These are phyloP conservation scores for Anguilla megastoma DNA, from an alignment of 2,797 vertebrate genomes.

Conservation along the genomic window DNA sequence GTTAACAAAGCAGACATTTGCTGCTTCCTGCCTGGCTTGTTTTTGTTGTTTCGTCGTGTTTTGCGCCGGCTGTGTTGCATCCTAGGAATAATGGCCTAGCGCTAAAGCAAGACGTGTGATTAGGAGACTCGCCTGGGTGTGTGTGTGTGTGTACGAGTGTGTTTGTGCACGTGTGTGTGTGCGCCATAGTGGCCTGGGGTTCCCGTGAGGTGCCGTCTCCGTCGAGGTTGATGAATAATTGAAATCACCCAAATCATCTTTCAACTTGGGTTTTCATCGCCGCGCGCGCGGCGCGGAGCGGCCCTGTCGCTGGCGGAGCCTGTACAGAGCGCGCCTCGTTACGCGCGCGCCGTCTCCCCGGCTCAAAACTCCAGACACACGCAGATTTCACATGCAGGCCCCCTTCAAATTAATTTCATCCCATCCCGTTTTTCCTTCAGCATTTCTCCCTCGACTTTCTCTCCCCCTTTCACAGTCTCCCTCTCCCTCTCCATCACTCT, in stretches of 20 bases:
- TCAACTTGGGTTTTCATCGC: conserved; percentile 55
- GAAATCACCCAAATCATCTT: conserved; percentile 63
- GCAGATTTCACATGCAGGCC: conserved; percentile 46
- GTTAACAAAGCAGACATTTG: conserved; percentile 55
- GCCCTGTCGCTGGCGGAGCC: conserved; percentile 62
- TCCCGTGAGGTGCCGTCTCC: conserved; percentile 57
- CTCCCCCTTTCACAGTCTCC: conserved; percentile 37
- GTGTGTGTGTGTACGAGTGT: conserved; percentile 47
- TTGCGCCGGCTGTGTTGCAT: conserved; percentile 60
- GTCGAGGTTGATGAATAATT: conserved; percentile 82
- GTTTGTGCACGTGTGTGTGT: conserved; percentile 50
- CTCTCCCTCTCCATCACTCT: conserved; percentile 48
- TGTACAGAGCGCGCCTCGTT: conserved; percentile 56
- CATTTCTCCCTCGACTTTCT: conserved; percentile 22
- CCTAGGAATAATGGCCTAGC: conserved; percentile 78
- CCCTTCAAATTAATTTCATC: conserved; percentile 60
- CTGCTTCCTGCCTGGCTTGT: conserved; percentile 46
- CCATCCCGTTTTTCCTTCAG: conserved; percentile 42
- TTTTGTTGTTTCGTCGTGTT: conserved; percentile 37
- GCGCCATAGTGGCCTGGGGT: conserved; percentile 59
- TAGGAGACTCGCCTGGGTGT: conserved; percentile 50
- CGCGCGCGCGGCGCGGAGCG: conserved; percentile 49
- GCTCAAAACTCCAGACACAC: conserved; percentile 45
- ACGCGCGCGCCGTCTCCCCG: conserved; percentile 39
- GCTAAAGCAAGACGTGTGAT: conserved; percentile 56